These are phyloP conservation scores for Pseudachorutes palmiensis DNA, from an alignment of 1,140 invertebrate species.

Conservation along the genomic window DNA sequence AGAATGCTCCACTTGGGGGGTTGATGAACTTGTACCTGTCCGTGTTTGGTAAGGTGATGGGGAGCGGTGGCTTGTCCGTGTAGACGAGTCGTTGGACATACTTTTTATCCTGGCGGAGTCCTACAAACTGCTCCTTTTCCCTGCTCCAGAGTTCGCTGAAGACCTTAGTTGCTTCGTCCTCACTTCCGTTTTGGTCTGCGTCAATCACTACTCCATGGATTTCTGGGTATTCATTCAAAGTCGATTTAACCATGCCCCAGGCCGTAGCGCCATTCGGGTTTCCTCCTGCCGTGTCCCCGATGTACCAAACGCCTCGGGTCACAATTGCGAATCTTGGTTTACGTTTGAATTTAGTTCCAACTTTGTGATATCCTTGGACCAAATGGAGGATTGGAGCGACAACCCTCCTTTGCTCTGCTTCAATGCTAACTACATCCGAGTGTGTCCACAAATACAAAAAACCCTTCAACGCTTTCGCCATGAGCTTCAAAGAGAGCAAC, in stretches of 20 bases:
- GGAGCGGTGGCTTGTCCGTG: not conserved
- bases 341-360: not conserved
- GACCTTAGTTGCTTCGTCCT: not conserved
- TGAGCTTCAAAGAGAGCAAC: not conserved
- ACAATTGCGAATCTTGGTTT: conserved; percentile 1
- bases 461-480: not conserved
- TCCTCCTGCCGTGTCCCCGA: not conserved
- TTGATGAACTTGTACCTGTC: conserved; percentile 7
- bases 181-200: not conserved
- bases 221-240: not conserved
- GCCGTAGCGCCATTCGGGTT: not conserved
- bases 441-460: not conserved
- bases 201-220: not conserved
- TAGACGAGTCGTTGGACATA: not conserved
- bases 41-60: not conserved
- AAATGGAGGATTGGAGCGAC: not conserved
- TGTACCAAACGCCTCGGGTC: conserved; percentile 3
- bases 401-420: not conserved
- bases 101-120: not conserved
- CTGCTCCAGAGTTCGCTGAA: not conserved
- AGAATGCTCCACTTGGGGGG: conserved; percentile 7
- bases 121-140: conserved; percentile 3
- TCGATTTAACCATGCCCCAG: not conserved
- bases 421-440: not conserved
- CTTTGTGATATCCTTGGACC: not conserved